phyloP scores from a whole-genome alignment of 2,113 vertebrate genomes.

The Phalacrocorax carbo region DNA sequence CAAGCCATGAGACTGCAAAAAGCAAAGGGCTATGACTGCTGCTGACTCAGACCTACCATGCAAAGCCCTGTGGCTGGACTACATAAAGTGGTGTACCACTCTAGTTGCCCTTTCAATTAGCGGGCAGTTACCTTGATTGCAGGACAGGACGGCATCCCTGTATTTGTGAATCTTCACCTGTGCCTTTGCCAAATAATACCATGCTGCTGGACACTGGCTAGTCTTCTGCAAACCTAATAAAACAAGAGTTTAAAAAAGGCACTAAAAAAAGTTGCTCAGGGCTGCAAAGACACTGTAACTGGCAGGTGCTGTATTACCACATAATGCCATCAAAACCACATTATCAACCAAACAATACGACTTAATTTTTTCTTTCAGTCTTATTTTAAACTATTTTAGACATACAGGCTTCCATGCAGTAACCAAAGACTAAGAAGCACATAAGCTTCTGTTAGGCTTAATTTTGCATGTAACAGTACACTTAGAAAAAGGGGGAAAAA shows the following conservation, averaged over 20 bases:
- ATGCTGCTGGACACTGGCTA: conserved; percentile 73
- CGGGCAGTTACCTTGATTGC: conserved; percentile 79
- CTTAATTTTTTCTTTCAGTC: not conserved
- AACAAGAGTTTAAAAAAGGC: not conserved
- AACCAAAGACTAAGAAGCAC: not conserved
- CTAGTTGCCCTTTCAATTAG: not conserved
- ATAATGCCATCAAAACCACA: not conserved
- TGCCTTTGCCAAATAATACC: conserved; percentile 82
- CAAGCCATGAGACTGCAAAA: not conserved
- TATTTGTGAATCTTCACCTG: conserved; percentile 86
- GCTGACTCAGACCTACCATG: not conserved
- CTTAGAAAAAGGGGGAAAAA: not conserved
- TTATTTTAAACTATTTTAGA: not conserved
- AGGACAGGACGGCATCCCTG: conserved; percentile 77
- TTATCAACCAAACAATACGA: not conserved
- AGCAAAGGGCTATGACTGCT: not conserved
- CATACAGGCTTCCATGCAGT: not conserved
- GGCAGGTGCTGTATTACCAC: not conserved
- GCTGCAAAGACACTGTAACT: not conserved
- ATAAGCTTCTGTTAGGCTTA: not conserved
- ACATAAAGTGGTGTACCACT: not conserved
- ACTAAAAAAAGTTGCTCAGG: not conserved
- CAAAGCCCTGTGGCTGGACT: not conserved
- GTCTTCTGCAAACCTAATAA: conserved; percentile 81
- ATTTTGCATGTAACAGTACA: not conserved